Evolutionary conservation across 2,113 vertebrate genomes (phyloP), one percentile per base, ranked within the genome.

Genomic region (Antennarius striatus): DNA sequence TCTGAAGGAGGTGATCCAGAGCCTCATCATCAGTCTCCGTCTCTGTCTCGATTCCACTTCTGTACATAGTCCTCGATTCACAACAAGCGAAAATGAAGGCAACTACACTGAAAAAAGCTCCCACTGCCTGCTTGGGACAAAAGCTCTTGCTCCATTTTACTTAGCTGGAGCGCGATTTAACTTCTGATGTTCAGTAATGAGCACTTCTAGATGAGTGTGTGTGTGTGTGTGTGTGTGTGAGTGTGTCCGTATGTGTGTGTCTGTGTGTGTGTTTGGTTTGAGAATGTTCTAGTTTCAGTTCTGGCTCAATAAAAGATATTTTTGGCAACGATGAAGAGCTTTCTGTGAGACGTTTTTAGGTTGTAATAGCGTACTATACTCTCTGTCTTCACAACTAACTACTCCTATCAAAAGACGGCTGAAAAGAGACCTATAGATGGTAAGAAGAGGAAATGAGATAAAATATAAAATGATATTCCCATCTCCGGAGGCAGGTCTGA

Each of bases 261-360:
- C 66, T 74, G 58, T 68, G 71, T 70, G 45, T 71, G 72, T 75
- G 58, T 73, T 68, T 73, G 72, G 61, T 59, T 84, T 76, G 73
- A 74, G 66, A 86, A 79, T 79, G 78, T 88, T 91, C 82, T 87
- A 85, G 80, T 91, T 90, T 88, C 76, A 87, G 83, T 90, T 90
- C 91, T 92, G 92, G 91, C 90, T 91, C 88, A 90, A 91, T 83
- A 93, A 90, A 89, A 89, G 28, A 75, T 85, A 91, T 91, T 93
- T 93, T 93, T 93, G 92, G 93, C 92, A 93, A 92, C 91, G 89
- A 85, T 87, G 85, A 91, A 85, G 90, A 91, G 86, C 86, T 91
- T 91, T 89, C 80, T 82, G 80, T 75, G 79, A 86, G 82, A 88
- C 83, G 54, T 85, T 79, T 74, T 87, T 70, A 80, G 80, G 81